These are phyloP conservation scores for Rhincodon typus DNA, from an alignment of 2,797 vertebrate genomes.

Conservation along the genomic window DNA sequence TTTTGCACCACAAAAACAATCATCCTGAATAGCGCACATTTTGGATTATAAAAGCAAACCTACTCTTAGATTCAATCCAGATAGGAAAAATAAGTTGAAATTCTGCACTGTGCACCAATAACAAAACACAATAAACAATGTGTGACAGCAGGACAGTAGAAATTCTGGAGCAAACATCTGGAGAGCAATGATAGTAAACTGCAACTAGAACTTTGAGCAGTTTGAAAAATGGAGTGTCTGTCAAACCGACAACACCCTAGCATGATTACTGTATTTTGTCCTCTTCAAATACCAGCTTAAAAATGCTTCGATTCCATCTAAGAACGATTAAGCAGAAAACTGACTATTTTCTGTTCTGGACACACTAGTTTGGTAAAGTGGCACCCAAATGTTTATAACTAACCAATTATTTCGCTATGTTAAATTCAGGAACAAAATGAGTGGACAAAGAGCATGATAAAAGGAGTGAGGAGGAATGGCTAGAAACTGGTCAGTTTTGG, in stretches of 20 bases:
- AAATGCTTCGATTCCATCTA: too few relatives aligned
- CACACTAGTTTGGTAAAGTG: background rate
- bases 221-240: too few relatives aligned
- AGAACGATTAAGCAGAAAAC: too few relatives aligned
- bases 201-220: too few relatives aligned
- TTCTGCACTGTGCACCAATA: background rate
- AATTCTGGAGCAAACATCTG: background rate
- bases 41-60: background rate
- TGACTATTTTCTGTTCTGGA: background rate
- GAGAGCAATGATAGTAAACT: background rate
- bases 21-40: background rate
- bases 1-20: background rate
- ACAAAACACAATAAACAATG: background rate
- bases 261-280: too few relatives aligned
- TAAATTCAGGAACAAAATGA: background rate
- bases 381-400: background rate
- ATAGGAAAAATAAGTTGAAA: background rate
- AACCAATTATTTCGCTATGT: background rate
- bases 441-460: background rate
- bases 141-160: too few relatives aligned
- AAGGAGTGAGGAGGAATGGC: background rate
- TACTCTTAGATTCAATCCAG: background rate
- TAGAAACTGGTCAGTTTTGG: background rate
- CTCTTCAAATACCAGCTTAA: too few relatives aligned
- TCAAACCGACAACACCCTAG: too few relatives aligned